A percentile compares a stretch with the other conserved stretches of the same genome.
Evolutionary conservation across 2,113 vertebrate species (phyloP).

Genomic region (Pipa parva): DNA sequence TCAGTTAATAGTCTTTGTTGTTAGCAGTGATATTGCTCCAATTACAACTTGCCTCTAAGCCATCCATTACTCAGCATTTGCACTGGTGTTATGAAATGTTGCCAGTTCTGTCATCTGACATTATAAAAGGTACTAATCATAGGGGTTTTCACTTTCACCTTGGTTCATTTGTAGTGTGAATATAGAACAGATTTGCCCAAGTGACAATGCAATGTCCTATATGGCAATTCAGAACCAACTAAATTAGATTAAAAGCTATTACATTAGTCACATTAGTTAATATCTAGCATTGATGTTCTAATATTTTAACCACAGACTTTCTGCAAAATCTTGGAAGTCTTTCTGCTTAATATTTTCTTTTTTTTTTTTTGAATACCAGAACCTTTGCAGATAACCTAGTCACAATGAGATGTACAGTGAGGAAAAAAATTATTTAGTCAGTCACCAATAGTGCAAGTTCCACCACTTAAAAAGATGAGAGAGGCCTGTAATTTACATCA

Average conservation of each 20-base stretch:
- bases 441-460: too few species aligned
- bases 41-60: conserved; percentile 56
- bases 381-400: too few species aligned
- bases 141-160: neutral
- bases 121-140: neutral
- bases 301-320: neutral
- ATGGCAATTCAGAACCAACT: neutral
- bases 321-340: too few species aligned
- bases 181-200: neutral
- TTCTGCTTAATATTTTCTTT: too few species aligned
- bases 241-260: too few species aligned
- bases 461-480: too few species aligned
- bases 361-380: too few species aligned
- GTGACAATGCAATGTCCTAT: neutral
- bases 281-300: too few species aligned
- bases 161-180: neutral
- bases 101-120: neutral
- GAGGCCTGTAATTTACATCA: too few species aligned
- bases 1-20: conserved; percentile 54
- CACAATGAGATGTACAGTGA: too few species aligned
- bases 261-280: too few species aligned
- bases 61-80: conserved; percentile 3
- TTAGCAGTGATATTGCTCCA: conserved; percentile 63
- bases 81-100: neutral
- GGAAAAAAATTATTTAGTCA: too few species aligned